Percentiles rank a stretch among this genome's conserved stretches.
Evolutionary conservation across 2,113 vertebrate genomes (phyloP).

Genomic region (Natator depressus): DNA sequence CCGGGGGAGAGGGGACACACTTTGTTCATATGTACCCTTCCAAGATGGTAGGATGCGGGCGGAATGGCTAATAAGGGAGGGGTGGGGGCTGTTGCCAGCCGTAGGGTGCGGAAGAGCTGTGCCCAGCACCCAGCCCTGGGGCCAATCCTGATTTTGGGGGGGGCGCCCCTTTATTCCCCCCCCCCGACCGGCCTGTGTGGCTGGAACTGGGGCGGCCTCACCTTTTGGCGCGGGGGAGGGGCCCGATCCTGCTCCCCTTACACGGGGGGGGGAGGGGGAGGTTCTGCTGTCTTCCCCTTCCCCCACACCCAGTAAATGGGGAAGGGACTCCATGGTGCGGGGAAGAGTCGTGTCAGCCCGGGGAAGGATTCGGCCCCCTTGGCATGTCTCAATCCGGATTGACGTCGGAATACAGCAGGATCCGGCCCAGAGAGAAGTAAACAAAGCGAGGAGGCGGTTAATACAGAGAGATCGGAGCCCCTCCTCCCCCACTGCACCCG

Average conservation of each 20-base stretch:
- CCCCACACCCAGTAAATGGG: neutral
- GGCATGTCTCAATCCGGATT: neutral
- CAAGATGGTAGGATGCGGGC: neutral
- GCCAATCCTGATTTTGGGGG: neutral
- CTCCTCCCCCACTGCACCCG: neutral
- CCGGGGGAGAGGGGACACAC: neutral
- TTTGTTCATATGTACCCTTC: neutral
- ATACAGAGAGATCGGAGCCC: constrained; percentile 4
- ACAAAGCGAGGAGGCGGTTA: constrained; percentile 10
- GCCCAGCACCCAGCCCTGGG: neutral
- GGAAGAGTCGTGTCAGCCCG: constrained; percentile 43
- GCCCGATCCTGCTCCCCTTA: neutral
- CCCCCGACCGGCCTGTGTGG: neutral
- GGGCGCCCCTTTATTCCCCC: neutral
- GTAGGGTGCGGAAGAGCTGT: neutral
- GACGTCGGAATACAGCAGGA: neutral
- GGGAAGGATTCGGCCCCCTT: neutral
- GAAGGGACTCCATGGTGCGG: constrained; percentile 24
- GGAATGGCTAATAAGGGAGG: neutral
- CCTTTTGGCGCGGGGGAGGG: neutral
- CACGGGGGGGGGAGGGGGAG: neutral
- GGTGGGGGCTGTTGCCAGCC: neutral
- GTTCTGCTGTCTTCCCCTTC: neutral
- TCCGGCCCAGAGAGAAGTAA: neutral
- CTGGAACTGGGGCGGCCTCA: neutral